These are phyloP conservation scores for Salvator merianae DNA, from an alignment of 2,113 vertebrate species.

Conservation along the genomic window DNA sequence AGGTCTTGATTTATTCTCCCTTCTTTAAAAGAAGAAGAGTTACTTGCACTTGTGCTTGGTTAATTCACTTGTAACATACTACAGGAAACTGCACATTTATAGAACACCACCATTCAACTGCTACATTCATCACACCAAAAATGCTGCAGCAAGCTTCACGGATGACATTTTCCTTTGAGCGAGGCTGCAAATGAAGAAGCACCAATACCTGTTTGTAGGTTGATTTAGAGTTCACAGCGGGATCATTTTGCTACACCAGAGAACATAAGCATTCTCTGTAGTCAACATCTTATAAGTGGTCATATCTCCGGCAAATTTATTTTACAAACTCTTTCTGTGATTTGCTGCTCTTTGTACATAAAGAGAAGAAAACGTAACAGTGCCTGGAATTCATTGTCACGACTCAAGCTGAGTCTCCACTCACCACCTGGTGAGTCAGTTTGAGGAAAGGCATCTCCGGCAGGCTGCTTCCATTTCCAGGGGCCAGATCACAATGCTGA, in stretches of 20 bases:
- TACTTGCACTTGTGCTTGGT: background rate
- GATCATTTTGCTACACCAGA: constrained; percentile 44
- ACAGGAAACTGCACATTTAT: constrained; percentile 21
- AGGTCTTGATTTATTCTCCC: constrained; percentile 21
- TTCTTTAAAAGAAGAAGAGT: background rate
- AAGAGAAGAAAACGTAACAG: constrained; percentile 35
- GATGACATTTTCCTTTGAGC: constrained; percentile 34
- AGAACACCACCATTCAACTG: constrained; percentile 31
- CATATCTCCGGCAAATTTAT: constrained; percentile 43
- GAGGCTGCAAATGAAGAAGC: constrained; percentile 28
- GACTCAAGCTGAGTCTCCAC: background rate
- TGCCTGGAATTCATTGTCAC: constrained; percentile 49
- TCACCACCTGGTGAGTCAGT: background rate
- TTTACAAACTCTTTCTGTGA: constrained; percentile 36
- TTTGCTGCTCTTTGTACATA: constrained; percentile 14
- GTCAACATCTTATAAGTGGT: constrained; percentile 36
- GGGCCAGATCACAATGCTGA: too few species aligned
- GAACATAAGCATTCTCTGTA: constrained; percentile 21
- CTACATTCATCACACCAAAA: constrained; percentile 39
- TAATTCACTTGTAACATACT: constrained; percentile 33
- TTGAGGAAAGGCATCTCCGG: too few species aligned
- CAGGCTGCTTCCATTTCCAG: too few species aligned
- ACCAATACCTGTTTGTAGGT: constrained; percentile 35
- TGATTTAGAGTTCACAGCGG: constrained; percentile 56
- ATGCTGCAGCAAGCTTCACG: constrained; percentile 29